Evolutionary conservation across 1,140 invertebrate species (phyloP), one percentile per base, ranked within the genome.

Genomic region (Danaus plexippus): DNA sequence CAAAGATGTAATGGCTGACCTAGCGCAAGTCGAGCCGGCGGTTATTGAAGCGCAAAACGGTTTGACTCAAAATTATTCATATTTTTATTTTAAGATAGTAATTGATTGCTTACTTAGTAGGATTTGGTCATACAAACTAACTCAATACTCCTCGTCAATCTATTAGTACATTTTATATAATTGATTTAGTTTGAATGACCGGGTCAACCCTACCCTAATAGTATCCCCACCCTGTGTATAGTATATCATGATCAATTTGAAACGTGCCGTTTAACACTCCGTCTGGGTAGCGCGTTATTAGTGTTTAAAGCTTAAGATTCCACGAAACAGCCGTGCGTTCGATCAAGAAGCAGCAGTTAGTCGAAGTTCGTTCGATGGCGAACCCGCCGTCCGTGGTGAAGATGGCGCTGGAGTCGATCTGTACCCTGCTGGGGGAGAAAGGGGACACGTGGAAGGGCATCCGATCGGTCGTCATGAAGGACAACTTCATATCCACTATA

Each of bases 401-500:
- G 87, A 88, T 98, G 88, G 96, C 97, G 58, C 89, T 98, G 66
- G 97, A 99, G 87, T 97, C 97, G 18, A 97, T 99, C 69, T 98
- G 97, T 88, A 91, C 97, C 51, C 90, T 99, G 66, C 91, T 99
- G 53, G 95, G 95, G 47, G 97, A 98, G 84, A 94, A 91, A 63
- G 93, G 95, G 41, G 91, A 92, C 69, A 96, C 98, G 68, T 99
- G 97, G 97, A 98, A 97, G 88, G 91, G 94, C 53, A 97, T 99
- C 85, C 92, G 97, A 51, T 91, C 93, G 45, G 92, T 97, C 63
- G 94, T 98, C 66, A 97, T 99, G 92, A 93, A 95, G 87, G 98
- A 99, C 80, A 98, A 98, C 89, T 99, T 99, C 88, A 99, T 99
- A 85, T 93, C 94, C 32, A 97, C 95, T 59, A 99, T 99, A 86